Base-by-base conservation (phyloP, 2,888 invertebrate species). In the Odontothrips loti region DNA sequence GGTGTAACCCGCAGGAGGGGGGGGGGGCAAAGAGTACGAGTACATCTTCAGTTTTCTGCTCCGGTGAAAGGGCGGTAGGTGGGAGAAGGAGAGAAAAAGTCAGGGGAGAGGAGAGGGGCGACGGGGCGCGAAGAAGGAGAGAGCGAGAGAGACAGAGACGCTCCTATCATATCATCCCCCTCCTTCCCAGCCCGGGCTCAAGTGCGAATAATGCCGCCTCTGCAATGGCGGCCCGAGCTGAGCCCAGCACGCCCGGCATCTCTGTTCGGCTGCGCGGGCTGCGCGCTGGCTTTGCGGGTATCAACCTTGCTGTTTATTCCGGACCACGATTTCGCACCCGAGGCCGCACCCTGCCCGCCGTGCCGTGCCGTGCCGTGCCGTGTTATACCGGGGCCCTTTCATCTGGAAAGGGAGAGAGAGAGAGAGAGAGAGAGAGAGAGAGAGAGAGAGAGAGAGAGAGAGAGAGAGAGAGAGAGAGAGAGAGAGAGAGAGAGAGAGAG, bases 61-160 rank as follows among this genome's bases (percentile, higher is more conserved):
- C 68, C 68, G 68, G 68, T 27, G 58, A 58, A 15, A 58, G 20
- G 17, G 58, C 34, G 34, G 34, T 43, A 1, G 6, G 15, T 58
- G 58, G 6, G 15, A 58, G 58, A 15, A 15, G 20, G 58, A 58
- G 58, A 58, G 58, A 58, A 48, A 15, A 48, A n/a, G 48, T 9
- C 10, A 48, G 48, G 48, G 12, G 48, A 48, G 48, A 48, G 48
- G 51, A 20, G 51, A 51, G 51, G 51, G 20, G 51, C 15, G 20
- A 2, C 15, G 20, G 51, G 9, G 51, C 2, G 51, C 2, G 51
- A 20, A 51, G 51, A 20, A 51, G 51, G 68, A 27, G 68, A 75
- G 68, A 68, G 51, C 11, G 68, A 75, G 27, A 27, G 68, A 75
- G 68, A 75, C 11, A 75, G 68, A 27, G 68, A 68, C 51, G 51